phyloP scores from a whole-genome alignment of 2,888 invertebrate species.

The Cerastis rubricosa region DNA sequence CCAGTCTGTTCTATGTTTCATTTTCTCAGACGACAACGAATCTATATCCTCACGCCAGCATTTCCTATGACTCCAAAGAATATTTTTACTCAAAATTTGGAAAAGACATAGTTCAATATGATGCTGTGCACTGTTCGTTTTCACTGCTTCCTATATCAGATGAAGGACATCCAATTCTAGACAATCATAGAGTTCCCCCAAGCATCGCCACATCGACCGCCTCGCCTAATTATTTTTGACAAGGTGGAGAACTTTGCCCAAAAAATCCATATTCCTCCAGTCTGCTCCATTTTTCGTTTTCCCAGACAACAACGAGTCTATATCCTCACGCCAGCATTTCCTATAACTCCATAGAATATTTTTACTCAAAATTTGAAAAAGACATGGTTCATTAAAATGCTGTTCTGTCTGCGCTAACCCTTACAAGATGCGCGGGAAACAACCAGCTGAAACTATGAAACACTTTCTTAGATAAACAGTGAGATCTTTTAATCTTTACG shows the following conservation, averaged over 20 bases:
- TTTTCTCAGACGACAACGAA: background rate
- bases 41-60: background rate
- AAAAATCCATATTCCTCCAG: background rate
- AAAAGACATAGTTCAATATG: background rate
- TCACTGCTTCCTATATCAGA: background rate
- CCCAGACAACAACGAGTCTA: background rate
- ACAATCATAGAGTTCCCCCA: background rate
- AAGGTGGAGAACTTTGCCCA: background rate
- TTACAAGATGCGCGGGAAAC: conserved; percentile 28
- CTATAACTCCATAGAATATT: too few relatives aligned
- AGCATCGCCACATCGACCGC: background rate
- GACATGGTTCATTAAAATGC: background rate
- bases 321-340: background rate
- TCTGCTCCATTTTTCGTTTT: background rate
- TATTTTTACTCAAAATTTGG: background rate
- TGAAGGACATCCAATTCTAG: background rate
- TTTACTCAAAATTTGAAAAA: background rate
- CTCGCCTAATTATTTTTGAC: background rate
- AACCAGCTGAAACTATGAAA: conserved; percentile 43
- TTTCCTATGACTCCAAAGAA: background rate
- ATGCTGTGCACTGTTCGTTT: too few relatives aligned
- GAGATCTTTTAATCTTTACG: conserved; percentile 43
- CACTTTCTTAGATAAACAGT: conserved; percentile 40
- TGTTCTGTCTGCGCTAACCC: background rate
- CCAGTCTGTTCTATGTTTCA: background rate